Conservation (phyloP, 2,113 vertebrate species). For the Anser cygnoides region DNA sequence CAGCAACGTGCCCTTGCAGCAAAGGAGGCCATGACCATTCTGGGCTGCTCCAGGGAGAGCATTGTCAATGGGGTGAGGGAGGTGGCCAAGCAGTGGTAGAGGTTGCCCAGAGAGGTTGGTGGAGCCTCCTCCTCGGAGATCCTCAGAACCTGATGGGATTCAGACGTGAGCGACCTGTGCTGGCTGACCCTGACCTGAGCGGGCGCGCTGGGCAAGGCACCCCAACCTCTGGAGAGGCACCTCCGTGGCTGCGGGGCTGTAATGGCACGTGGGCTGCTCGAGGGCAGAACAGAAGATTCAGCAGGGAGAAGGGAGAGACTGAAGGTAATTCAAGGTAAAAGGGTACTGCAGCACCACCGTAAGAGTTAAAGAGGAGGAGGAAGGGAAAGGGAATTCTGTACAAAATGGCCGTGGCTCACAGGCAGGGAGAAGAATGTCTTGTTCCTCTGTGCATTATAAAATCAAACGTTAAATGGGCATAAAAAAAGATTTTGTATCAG, state of each 20-base stretch:
- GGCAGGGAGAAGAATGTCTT: not conserved
- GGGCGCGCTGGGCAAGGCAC: too few species aligned
- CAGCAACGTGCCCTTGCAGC: not conserved
- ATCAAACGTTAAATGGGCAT: not conserved
- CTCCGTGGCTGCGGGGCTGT: too few species aligned
- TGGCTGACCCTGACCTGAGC: too few species aligned
- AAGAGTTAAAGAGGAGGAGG: not conserved
- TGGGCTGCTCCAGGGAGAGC: not conserved
- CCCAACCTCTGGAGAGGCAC: too few species aligned
- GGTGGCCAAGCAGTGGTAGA: too few species aligned
- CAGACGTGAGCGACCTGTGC: too few species aligned
- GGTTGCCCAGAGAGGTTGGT: too few species aligned
- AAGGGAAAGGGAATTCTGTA: not conserved
- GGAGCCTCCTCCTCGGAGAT: too few species aligned
- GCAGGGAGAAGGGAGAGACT: not conserved
- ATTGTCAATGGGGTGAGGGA: accelerated
- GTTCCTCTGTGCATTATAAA: not conserved
- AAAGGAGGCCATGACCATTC: not conserved
- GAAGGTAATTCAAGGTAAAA: not conserved
- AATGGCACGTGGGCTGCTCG: too few species aligned
- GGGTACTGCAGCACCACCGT: not conserved
- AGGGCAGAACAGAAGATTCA: too few species aligned
- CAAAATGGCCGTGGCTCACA: not conserved
- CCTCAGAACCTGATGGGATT: too few species aligned
- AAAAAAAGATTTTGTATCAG: not conserved